These are phyloP conservation scores for Perognathus longimembris DNA, from an alignment of 2,113 vertebrate genomes.

Conservation along the genomic window DNA sequence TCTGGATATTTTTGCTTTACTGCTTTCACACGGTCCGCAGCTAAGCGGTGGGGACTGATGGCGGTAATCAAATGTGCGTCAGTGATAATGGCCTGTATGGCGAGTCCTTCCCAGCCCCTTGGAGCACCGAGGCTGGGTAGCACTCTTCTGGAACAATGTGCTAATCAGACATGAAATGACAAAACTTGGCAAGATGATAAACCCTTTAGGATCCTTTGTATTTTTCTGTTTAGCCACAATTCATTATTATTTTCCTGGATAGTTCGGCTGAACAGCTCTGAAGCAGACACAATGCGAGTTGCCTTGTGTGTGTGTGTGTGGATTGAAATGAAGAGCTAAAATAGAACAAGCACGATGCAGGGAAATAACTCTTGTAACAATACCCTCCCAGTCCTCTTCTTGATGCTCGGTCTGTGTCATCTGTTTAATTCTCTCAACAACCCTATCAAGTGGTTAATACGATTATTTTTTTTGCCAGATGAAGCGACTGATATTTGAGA, in stretches of 20 bases:
- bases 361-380: neutral
- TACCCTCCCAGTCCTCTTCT: neutral
- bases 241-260: constrained; percentile 31
- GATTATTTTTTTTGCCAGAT: constrained; percentile 39
- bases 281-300: constrained; percentile 27
- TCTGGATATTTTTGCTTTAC: constrained; percentile 32
- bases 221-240: constrained; percentile 25
- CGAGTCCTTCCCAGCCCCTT: neutral
- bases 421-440: neutral
- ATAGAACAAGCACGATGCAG: neutral
- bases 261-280: constrained; percentile 42
- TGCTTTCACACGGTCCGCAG: neutral
- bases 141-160: neutral
- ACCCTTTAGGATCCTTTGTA: neutral
- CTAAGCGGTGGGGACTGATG: neutral
- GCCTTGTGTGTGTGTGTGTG: neutral
- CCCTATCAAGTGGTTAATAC: neutral
- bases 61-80: neutral
- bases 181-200: neutral
- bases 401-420: neutral
- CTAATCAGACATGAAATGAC: constrained; percentile 16
- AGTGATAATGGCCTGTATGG: neutral
- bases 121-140: neutral
- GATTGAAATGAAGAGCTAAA: constrained; percentile 26
- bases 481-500: neutral